phyloP scores from a whole-genome alignment of 2,113 vertebrate species.

The Bungarus multicinctus region DNA sequence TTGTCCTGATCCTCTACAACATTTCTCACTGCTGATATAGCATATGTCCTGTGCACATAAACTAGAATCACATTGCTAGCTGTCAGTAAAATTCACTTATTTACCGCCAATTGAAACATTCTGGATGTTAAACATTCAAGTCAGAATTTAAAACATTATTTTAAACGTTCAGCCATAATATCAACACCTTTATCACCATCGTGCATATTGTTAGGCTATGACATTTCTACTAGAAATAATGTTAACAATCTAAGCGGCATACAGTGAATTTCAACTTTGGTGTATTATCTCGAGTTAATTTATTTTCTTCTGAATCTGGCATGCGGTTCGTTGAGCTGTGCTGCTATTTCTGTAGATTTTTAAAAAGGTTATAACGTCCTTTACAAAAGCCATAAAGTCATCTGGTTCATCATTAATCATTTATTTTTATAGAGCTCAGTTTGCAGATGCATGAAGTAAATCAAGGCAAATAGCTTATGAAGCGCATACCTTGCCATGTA shows the following conservation, averaged over 20 bases:
- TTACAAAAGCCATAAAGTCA: background rate
- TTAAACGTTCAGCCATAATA: background rate
- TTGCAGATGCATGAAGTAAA: background rate
- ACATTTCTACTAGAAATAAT: background rate
- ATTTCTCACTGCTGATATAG: background rate
- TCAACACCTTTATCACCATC: background rate
- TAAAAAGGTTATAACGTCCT: background rate
- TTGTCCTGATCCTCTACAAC: background rate
- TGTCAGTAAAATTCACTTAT: background rate
- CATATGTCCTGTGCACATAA: background rate
- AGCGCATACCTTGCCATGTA: background rate
- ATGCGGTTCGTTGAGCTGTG: background rate
- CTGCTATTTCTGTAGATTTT: background rate
- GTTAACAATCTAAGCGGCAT: background rate
- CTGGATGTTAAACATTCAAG: background rate
- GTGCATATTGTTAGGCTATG: background rate
- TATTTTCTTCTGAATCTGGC: background rate
- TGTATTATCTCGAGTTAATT: background rate
- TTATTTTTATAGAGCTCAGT: conserved; percentile 20
- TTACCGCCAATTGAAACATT: background rate
- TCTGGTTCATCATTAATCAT: conserved; percentile 3
- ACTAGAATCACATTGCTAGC: background rate
- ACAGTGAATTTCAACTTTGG: background rate
- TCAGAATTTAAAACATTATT: background rate
- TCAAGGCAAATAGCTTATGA: background rate